Evolutionary conservation across 2,113 vertebrate species (phyloP).

Genomic region (Paracanthobrama guichenoti): DNA sequence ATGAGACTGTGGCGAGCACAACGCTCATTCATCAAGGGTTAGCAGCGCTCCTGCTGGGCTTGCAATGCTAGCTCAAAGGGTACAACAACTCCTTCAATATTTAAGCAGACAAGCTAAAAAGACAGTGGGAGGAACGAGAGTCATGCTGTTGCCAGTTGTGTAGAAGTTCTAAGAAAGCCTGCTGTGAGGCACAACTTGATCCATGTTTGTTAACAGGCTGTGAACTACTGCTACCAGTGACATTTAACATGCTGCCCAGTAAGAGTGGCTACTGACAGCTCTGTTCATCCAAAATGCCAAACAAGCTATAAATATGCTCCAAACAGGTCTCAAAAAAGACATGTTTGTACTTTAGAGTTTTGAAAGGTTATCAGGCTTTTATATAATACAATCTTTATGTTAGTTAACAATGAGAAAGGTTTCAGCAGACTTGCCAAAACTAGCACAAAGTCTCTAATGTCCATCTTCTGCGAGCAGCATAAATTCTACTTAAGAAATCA

Average conservation of each 20-base stretch:
- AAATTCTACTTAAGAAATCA: too few relatives aligned
- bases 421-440: not conserved
- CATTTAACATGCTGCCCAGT: slow-evolving; percentile 34
- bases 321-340: not conserved
- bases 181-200: slow-evolving; percentile 50
- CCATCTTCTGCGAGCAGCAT: too few relatives aligned
- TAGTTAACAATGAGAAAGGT: not conserved
- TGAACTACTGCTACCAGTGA: slow-evolving; percentile 20
- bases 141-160: slow-evolving; percentile 41
- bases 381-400: not conserved
- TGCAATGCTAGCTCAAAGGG: slow-evolving; percentile 55
- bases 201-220: slow-evolving; percentile 57
- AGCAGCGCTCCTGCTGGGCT: slow-evolving; percentile 62
- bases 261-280: not conserved
- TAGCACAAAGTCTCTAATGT: not conserved
- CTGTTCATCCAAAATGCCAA: slow-evolving; percentile 13
- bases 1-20: slow-evolving; percentile 62
- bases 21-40: slow-evolving; percentile 67
- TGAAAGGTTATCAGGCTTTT: not conserved
- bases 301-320: not conserved
- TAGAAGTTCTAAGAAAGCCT: slow-evolving; percentile 34
- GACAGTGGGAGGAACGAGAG: slow-evolving; percentile 5
- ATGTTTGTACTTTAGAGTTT: not conserved
- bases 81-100: slow-evolving; percentile 58
- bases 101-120: slow-evolving; percentile 49